Percentiles rank a stretch among this genome's conserved stretches.
These are phyloP conservation scores for Lipophrys pholis DNA, from an alignment of 2,113 vertebrate genomes.

Conservation along the genomic window DNA sequence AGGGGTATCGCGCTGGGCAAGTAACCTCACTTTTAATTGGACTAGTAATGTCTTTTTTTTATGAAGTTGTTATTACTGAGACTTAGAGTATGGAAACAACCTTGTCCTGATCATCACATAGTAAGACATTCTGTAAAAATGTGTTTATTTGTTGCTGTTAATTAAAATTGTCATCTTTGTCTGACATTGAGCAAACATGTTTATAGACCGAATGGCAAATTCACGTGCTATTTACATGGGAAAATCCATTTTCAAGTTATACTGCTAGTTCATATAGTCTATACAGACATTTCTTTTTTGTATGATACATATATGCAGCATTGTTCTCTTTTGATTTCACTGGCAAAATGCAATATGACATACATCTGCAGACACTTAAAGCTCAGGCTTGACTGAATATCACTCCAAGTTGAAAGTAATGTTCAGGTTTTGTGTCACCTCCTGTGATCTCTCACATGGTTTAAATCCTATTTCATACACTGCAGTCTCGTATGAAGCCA, in stretches of 20 bases:
- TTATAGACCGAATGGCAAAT: no score
- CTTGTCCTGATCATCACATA: neutral
- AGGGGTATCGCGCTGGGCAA: neutral
- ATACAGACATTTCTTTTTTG: no score
- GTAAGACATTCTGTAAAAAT: no score
- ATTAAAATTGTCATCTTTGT: no score
- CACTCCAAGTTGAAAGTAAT: neutral
- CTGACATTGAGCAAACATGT: no score
- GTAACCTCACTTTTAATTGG: neutral
- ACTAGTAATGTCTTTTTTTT: neutral
- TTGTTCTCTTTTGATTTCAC: neutral
- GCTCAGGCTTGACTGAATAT: conserved; percentile 4
- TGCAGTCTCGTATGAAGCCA: conserved; percentile 3
- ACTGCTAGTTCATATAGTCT: no score
- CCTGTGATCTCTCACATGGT: neutral
- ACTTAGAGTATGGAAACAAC: conserved; percentile 23
- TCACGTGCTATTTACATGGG: no score
- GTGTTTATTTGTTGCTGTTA: no score
- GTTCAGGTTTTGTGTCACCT: neutral
- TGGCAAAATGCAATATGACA: neutral
- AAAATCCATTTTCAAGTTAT: no score
- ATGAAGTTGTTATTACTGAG: neutral
- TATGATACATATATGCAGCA: no score
- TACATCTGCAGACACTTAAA: neutral
- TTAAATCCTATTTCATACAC: conserved; percentile 34